phyloP scores from a whole-genome alignment of 2,797 vertebrate species.

The Pseudochirops cupreus region DNA sequence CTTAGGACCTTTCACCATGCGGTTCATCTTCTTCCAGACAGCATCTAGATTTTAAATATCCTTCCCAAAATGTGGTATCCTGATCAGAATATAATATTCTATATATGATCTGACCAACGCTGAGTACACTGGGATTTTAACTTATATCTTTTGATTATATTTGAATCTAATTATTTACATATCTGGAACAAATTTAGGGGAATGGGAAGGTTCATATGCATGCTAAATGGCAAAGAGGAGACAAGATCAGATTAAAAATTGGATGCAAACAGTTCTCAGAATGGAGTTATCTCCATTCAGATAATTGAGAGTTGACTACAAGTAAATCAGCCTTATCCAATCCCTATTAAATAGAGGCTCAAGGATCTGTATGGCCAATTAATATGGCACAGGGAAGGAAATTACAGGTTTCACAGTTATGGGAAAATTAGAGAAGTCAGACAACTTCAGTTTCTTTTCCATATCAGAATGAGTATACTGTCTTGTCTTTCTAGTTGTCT shows the following conservation, averaged over 20 bases:
- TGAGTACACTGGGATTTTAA: not conserved
- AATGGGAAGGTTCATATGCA: not conserved
- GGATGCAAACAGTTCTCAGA: not conserved
- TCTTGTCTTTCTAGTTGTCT: slow-evolving; percentile 36
- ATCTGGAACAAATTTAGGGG: slow-evolving; percentile 15
- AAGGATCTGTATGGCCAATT: slow-evolving; percentile 9
- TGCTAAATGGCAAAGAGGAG: slow-evolving; percentile 19
- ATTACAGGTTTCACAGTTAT: slow-evolving; percentile 63
- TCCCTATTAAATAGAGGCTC: not conserved
- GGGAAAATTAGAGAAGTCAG: slow-evolving; percentile 49
- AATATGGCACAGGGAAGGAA: slow-evolving; percentile 34
- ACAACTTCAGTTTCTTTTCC: slow-evolving; percentile 43
- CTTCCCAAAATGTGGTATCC: not conserved
- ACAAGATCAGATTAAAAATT: not conserved
- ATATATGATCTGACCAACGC: not conserved
- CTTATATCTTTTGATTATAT: not conserved
- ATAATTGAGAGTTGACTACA: not conserved
- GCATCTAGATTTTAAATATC: not conserved
- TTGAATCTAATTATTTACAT: slow-evolving; percentile 3
- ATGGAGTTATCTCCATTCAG: not conserved
- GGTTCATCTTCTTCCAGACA: not conserved
- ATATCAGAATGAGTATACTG: not conserved
- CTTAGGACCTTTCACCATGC: not conserved
- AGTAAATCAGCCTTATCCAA: not conserved
- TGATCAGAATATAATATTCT: not conserved